phyloP scores from a whole-genome alignment of 1,140 invertebrate species.

The Octopus bimaculoides region DNA sequence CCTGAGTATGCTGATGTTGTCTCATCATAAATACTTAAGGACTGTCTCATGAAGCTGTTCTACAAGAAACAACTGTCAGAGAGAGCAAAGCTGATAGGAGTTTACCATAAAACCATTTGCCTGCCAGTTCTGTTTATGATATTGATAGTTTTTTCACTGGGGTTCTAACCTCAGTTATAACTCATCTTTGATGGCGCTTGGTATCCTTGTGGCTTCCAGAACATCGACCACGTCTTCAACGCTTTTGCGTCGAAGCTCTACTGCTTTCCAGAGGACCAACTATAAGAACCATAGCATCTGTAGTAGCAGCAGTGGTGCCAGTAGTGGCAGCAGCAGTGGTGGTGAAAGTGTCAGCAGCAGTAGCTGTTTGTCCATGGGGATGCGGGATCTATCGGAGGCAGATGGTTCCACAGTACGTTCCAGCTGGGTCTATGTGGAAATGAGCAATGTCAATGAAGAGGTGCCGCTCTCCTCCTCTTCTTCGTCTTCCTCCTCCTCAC shows the following conservation, averaged over 20 bases:
- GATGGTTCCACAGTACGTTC: conserved; percentile 26
- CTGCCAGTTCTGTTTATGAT: no score
- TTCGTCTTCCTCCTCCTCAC: neutral
- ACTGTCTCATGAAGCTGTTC: no score
- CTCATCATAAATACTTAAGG: no score
- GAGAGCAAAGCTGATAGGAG: no score
- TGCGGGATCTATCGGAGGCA: conserved; percentile 14
- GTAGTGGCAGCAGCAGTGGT: neutral
- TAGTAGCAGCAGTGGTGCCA: neutral
- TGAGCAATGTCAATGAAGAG: conserved; percentile 19
- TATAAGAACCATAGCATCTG: neutral
- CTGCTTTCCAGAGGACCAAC: neutral
- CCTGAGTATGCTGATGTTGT: no score
- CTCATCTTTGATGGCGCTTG: neutral
- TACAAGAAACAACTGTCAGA: no score
- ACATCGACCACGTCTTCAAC: neutral
- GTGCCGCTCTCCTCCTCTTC: neutral
- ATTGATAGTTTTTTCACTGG: no score
- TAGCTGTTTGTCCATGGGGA: neutral
- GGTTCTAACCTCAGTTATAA: no score
- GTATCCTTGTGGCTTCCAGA: conserved; percentile 1
- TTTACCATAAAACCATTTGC: no score
- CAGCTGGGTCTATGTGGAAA: conserved; percentile 33
- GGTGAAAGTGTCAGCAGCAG: neutral
- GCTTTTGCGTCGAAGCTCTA: neutral